phyloP scores from a whole-genome alignment of 2,888 invertebrate species.

The Cheiracanthium punctorium region DNA sequence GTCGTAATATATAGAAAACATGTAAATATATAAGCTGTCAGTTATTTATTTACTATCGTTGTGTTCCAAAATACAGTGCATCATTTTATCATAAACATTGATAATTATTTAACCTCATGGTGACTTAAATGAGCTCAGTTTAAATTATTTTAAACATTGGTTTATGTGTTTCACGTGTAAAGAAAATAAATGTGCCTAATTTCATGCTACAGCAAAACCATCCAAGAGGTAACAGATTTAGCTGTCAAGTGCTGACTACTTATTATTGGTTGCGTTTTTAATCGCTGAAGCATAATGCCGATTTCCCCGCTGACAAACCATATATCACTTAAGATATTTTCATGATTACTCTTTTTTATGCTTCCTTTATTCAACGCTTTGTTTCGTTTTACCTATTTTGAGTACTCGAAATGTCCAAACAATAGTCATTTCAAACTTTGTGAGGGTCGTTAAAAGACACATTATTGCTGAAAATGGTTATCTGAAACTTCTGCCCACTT shows the following conservation, averaged over 20 bases:
- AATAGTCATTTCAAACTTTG: slow-evolving; percentile 41
- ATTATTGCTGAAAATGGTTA: slow-evolving; percentile 34
- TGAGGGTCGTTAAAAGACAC: slow-evolving; percentile 30
- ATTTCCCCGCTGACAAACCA: neutral
- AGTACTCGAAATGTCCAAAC: slow-evolving; percentile 16
- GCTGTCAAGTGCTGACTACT: neutral
- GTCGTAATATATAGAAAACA: too few relatives aligned
- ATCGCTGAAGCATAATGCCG: neutral
- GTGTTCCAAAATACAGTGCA: too few relatives aligned
- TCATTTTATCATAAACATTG: too few relatives aligned
- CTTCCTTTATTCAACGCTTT: neutral
- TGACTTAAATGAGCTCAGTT: too few relatives aligned
- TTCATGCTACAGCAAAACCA: too few relatives aligned
- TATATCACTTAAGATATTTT: neutral
- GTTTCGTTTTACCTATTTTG: neutral
- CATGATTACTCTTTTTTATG: neutral
- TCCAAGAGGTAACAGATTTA: too few relatives aligned
- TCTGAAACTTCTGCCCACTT: slow-evolving; percentile 20
- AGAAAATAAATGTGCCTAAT: too few relatives aligned
- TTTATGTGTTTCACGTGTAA: too few relatives aligned
- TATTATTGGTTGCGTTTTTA: neutral
- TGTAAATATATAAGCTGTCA: too few relatives aligned
- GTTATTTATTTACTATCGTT: too few relatives aligned
- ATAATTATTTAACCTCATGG: too few relatives aligned
- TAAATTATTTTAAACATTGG: too few relatives aligned